These are phyloP conservation scores for Erythrocercus mccallii DNA, from an alignment of 2,113 vertebrate species.

Conservation along the genomic window DNA sequence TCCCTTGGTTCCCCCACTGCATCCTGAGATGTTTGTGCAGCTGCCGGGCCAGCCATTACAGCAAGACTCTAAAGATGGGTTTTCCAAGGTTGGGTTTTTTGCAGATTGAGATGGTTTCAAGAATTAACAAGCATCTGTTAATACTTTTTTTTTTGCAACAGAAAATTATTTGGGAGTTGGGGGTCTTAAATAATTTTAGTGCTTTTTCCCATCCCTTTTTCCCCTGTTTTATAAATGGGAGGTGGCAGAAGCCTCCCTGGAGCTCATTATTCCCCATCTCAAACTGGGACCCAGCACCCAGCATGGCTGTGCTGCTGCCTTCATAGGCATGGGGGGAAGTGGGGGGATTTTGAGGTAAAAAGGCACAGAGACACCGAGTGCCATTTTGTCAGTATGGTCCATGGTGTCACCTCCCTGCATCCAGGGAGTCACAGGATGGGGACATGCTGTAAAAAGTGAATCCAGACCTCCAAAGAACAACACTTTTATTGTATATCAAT, in stretches of 20 bases:
- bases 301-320: not conserved
- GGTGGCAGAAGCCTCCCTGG: not conserved
- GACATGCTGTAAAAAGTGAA: not conserved
- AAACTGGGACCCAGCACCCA: not conserved
- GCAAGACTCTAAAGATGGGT: not conserved
- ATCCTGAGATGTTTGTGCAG: not conserved
- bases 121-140: constrained; percentile 29
- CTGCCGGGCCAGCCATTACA: rapidly evolving
- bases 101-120: not conserved
- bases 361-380: not conserved
- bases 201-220: not conserved
- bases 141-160: not conserved
- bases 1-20: rapidly evolving
- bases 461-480: not conserved
- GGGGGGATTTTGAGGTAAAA: not conserved
- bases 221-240: not conserved
- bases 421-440: not conserved
- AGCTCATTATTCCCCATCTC: not conserved
- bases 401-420: not conserved
- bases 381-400: not conserved
- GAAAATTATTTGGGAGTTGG: constrained; percentile 34
- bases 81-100: not conserved
- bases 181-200: constrained; percentile 31
- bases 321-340: not conserved
- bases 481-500: not conserved